Percentiles rank a stretch among this genome's conserved stretches.
Conservation (phyloP, 64 coral and sea anemone species). For the Anthopleura sola region DNA sequence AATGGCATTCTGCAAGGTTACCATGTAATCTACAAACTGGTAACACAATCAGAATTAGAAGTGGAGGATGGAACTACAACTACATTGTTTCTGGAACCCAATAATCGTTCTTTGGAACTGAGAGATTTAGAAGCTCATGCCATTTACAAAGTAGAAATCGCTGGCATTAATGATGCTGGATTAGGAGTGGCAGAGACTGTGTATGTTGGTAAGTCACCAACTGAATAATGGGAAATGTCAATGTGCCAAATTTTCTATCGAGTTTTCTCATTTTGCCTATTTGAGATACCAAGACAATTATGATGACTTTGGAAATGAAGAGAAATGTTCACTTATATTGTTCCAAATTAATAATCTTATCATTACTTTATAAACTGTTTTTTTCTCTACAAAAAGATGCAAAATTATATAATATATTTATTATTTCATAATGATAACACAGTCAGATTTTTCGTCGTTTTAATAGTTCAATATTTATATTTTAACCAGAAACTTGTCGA, state of each 20-base stretch:
- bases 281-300: too few relatives aligned
- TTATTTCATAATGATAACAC: too few relatives aligned
- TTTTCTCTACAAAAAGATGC: too few relatives aligned
- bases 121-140: constrained; percentile 11
- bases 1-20: constrained; percentile 65
- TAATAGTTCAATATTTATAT: neutral
- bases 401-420: too few relatives aligned
- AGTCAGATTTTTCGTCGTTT: neutral
- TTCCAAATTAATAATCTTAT: too few relatives aligned
- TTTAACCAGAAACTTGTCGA: constrained; percentile 35
- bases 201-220: neutral
- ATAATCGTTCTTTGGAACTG: neutral
- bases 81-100: neutral
- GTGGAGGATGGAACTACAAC: neutral
- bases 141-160: constrained; percentile 25
- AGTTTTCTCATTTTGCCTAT: too few relatives aligned
- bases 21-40: constrained; percentile 35
- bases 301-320: too few relatives aligned
- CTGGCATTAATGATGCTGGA: neutral
- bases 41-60: constrained; percentile 18
- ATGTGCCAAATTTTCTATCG: too few relatives aligned
- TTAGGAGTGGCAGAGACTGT: neutral
- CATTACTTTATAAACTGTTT: too few relatives aligned
- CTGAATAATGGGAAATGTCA: too few relatives aligned
- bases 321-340: too few relatives aligned